Evolutionary conservation across 1,140 invertebrate genomes (phyloP), one percentile per base, ranked within the genome.

Genomic region (Pogonomyrmex californicus): DNA sequence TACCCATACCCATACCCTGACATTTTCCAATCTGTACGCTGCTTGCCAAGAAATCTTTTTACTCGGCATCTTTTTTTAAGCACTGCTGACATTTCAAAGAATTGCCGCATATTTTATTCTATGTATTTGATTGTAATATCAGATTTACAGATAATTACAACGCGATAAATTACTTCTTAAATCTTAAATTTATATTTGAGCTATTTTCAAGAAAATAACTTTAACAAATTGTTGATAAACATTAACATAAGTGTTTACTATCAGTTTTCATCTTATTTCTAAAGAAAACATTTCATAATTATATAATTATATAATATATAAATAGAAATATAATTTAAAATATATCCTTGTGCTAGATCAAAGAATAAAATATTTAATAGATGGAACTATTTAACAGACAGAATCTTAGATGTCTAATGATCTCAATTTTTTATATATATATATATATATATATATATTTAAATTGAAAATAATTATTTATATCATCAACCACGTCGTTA

Each of bases 1-100:
- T 23, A 23, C 23, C 23, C 23, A 23, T 23, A 58, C 76, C 56
- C 78, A 76, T 65, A 85, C 82, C 62, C 51, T 86, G 86, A 81
- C 81, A 87, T 87, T 90, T 81, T 89, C 81, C 78, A 83, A 83
- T 83, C 79, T 83, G 68, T 49, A 73, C 41, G 71, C 1, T 1
- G 23, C 30, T 7, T 12, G 68, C 56, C 12, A 81, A 44, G 9
- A 54, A 83, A 75, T 83, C 54, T 75, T 83, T 83, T 38, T 49
- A 12, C n/a, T 33, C 7, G n/a, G 12, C 17, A 23, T 56, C 23
- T 83, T 83, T 73, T 83, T 60, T 2, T 60, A 83, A 82, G 30
- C 17, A 38, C 38, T 36, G 23, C 33, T 58, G 60, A 51, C 12
- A 58, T 73, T 58, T 73, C 17, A 58, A 4, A 3, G 4, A 60